Percentiles rank a stretch among this genome's conserved stretches.
phyloP scores from a whole-genome alignment of 2,113 vertebrate genomes.

The Gymnorhina tibicen region DNA sequence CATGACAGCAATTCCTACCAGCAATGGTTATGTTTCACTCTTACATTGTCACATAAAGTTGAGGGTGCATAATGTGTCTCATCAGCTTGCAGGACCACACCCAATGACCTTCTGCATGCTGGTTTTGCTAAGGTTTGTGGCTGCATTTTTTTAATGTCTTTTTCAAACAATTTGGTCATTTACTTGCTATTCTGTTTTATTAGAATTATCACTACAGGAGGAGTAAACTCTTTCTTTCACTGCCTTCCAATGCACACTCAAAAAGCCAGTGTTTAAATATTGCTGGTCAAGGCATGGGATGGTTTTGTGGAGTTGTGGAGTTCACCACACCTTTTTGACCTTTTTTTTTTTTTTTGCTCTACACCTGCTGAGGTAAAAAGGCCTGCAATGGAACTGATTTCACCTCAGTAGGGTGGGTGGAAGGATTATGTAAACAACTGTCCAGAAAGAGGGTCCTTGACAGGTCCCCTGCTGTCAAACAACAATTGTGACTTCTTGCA shows the following conservation, averaged over 20 bases:
- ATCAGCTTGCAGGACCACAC: background rate
- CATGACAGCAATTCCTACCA: rapidly evolving
- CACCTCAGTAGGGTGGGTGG: background rate
- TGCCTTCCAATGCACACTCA: background rate
- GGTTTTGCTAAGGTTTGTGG: background rate
- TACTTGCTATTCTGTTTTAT: background rate
- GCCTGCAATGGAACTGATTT: conserved; percentile 18
- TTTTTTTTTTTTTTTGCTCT: background rate
- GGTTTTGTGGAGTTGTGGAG: conserved; percentile 4
- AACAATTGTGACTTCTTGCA: conserved; percentile 70
- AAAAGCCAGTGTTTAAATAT: conserved; percentile 38
- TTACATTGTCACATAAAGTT: background rate
- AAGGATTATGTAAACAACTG: conserved; percentile 72
- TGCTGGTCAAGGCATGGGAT: background rate
- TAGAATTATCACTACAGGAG: background rate
- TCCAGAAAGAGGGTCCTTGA: conserved; percentile 64
- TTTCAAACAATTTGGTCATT: background rate
- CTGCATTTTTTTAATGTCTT: background rate
- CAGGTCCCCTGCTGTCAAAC: conserved; percentile 60
- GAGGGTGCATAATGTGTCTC: background rate
- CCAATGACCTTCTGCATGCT: background rate
- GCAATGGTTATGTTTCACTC: background rate
- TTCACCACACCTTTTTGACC: background rate
- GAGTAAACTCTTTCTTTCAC: background rate
- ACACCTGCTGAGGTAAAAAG: conserved; percentile 52